Evolutionary conservation across 1,140 invertebrate genomes (phyloP).

Genomic region (Metaphire vulgaris): DNA sequence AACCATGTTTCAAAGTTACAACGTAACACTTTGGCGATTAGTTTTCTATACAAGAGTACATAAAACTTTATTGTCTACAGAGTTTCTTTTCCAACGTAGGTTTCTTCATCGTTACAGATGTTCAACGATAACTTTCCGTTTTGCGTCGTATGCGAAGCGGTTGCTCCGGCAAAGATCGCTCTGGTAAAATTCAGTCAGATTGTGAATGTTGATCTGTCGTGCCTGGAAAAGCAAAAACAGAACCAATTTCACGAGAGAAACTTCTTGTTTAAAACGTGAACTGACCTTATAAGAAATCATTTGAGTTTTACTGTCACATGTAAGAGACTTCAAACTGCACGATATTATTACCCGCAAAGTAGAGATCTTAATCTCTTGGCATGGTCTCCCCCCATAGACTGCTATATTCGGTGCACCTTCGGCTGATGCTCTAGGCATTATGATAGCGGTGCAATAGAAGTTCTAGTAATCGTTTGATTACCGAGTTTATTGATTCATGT

Average conservation of each 20-base stretch:
- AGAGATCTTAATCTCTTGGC: neutral
- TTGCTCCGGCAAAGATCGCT: slow-evolving; percentile 86
- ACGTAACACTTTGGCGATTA: too few relatives aligned
- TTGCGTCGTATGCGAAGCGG: slow-evolving; percentile 74
- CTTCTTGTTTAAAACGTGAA: slow-evolving; percentile 17
- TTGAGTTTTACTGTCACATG: slow-evolving; percentile 22
- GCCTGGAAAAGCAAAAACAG: too few relatives aligned
- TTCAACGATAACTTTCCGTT: slow-evolving; percentile 27
- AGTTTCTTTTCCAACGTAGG: too few relatives aligned
- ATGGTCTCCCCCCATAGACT: neutral
- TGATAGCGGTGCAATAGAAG: too few relatives aligned
- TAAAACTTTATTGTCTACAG: too few relatives aligned
- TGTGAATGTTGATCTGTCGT: slow-evolving; percentile 81
- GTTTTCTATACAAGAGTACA: too few relatives aligned
- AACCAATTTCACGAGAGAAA: too few relatives aligned
- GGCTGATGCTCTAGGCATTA: too few relatives aligned
- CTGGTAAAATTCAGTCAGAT: slow-evolving; percentile 83
- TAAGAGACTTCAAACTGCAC: neutral
- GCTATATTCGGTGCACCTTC: too few relatives aligned
- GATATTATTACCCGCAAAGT: neutral
- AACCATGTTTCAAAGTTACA: too few relatives aligned
- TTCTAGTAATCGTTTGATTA: too few relatives aligned
- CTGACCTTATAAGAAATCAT: neutral
- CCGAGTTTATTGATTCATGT: too few relatives aligned
- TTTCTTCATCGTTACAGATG: slow-evolving; percentile 27